Percentiles rank a stretch among this genome's conserved stretches.
Evolutionary conservation across 2,888 invertebrate species (phyloP).

Genomic region (Drosophila pseudotalamancana): DNA sequence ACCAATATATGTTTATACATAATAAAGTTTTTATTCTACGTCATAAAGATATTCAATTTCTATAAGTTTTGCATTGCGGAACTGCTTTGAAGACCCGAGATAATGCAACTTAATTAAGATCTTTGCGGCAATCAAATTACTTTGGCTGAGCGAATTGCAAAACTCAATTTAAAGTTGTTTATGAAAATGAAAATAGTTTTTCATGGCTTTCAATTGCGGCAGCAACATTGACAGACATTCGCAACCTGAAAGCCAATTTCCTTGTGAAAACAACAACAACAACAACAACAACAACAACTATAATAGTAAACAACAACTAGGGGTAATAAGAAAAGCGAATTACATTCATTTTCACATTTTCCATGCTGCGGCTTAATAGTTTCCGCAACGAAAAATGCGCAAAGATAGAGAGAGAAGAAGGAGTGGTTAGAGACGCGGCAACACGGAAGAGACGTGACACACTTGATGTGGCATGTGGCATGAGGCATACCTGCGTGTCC

Average conservation of each 20-base stretch:
- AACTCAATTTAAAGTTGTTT: conserved; percentile 40
- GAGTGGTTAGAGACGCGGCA: conserved; percentile 6
- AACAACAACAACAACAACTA: conserved; percentile 5
- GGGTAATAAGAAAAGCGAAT: conserved; percentile 47
- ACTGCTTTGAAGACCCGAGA: background rate
- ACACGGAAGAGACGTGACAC: conserved; percentile 19
- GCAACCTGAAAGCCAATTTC: conserved; percentile 63
- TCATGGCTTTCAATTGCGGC: conserved; percentile 59
- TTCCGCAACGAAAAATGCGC: conserved; percentile 49
- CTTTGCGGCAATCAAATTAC: conserved; percentile 1
- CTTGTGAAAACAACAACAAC: conserved; percentile 17
- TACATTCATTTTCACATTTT: conserved; percentile 76
- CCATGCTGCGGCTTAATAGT: conserved; percentile 68
- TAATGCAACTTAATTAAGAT: conserved; percentile 13
- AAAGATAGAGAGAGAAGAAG: conserved; percentile 3
- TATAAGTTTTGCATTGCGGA: background rate
- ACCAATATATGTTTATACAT: no score
- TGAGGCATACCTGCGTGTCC: conserved; percentile 65
- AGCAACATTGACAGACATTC: conserved; percentile 50
- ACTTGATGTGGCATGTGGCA: conserved; percentile 10
- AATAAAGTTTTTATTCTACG: no score
- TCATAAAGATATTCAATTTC: background rate
- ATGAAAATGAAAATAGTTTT: conserved; percentile 71
- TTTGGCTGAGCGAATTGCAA: conserved; percentile 7
- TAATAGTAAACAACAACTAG: conserved; percentile 3